Base-by-base conservation (phyloP, 2,888 invertebrate species). In the Drosophila lutescens region DNA sequence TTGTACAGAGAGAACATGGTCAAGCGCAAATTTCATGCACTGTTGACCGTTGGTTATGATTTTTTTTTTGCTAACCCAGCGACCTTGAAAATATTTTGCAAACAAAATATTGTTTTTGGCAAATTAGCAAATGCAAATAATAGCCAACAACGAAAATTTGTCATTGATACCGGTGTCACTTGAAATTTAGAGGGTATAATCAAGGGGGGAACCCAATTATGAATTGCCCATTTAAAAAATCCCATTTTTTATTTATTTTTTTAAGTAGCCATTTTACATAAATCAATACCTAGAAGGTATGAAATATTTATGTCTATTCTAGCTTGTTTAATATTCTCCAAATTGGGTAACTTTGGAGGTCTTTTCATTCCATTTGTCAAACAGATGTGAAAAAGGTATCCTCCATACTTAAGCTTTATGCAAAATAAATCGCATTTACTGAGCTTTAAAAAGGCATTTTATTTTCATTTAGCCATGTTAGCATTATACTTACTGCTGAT, bases 1-100 rank as follows among this genome's bases (percentile, higher is more conserved):
- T 71, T 69, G 72, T 79, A 72, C 67, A 38, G 69, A 74, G 66
- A 74, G 66, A 77, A 77, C 79, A 79, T 74, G 84, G 79, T 80
- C 84, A 86, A 83, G 77, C 70, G 61, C 67, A 71, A 72, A 80
- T 80, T 83, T 83, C 86, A 83, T 86, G 83, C 86, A 76, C 72
- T 73, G 83, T 58, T 83, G 82, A n/a, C n/a, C n/a, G n/a, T n/a
- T n/a, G n/a, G n/a, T n/a, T n/a, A n/a, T n/a, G n/a, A n/a, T n/a
- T n/a, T n/a, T n/a, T n/a, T n/a, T n/a, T n/a, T n/a, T n/a, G n/a
- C n/a, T n/a, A n/a, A n/a, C 38, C 59, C 47, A 40, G 30, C 30
- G 66, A 78, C 80, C 84, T 80, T 84, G 84, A 40, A 66, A 62
- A 73, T 63, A 74, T 68, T 69, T 77, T 56, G 60, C 69, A 69